Base-by-base conservation (phyloP, 2,888 invertebrate genomes). In the Apamea crenata region DNA sequence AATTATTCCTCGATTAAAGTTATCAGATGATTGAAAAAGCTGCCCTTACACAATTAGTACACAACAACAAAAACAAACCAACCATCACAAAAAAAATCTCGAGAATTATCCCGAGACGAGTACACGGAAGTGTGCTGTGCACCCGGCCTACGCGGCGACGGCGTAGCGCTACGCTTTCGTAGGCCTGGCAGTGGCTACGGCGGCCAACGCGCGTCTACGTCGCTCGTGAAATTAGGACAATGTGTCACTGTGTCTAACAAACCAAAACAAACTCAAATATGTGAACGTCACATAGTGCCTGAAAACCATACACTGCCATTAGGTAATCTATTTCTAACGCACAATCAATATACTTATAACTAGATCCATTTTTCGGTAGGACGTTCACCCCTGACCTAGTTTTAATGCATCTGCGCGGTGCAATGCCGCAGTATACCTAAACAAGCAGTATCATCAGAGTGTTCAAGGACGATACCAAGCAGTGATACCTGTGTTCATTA, bases 401-500 rank as follows among this genome's bases (percentile, higher is more conserved):
- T 96, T 85, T 86, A 81, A 91, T 95, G 95, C 95, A 95, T 90
- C 94, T 94, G 94, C 94, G 95, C 95, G 90, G 83, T 94, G 94
- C 94, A 94, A 77, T 91, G 88, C 94, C 93, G 94, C 94, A 94
- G 90, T 91, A 80, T 69, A 84, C 77, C 93, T 91, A 91, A 91
- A 92, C 90, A 91, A 88, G 50, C 69, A 78, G 82, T 78, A 81
- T 77, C 86, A 86, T 84, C 75, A 74, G 53, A 91, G 94, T 94
- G 94, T 94, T 94, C 94, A 93, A 91, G 82, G 81, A 88, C 85
- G 85, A 77, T 78, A 76, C 83, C 81, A 8, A 87, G 75, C 75
- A 80, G 96, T 96, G 96, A 96, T 96, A 96, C 85, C 89, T 84
- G 96, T 97, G 96, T 96, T 97, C 96, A 97, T 94, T 96, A 96